Evolutionary conservation across 2,888 invertebrate species (phyloP).

Genomic region (Trissolcus japonicus): DNA sequence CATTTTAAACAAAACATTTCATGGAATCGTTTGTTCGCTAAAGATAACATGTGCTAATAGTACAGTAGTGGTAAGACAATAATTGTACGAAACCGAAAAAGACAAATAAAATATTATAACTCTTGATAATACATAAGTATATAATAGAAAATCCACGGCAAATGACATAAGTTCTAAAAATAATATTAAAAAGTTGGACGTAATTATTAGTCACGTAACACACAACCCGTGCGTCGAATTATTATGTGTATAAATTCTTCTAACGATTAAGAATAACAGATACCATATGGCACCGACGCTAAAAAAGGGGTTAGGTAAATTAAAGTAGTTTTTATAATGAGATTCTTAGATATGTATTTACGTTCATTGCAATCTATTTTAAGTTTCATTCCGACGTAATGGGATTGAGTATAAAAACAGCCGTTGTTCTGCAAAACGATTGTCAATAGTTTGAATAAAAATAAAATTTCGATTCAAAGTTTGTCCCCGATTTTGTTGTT

Average conservation of each 20-base stretch:
- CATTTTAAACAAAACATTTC: slow-evolving; percentile 35
- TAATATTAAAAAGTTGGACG: slow-evolving; percentile 9
- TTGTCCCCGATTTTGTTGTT: neutral
- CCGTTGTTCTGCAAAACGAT: neutral
- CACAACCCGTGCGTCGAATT: slow-evolving; percentile 16
- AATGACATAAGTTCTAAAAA: neutral
- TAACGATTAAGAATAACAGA: slow-evolving; percentile 45
- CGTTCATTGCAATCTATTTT: slow-evolving; percentile 40
- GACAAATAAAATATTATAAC: too few relatives aligned
- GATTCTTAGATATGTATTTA: slow-evolving; percentile 56
- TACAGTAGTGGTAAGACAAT: too few relatives aligned
- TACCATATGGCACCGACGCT: slow-evolving; percentile 44
- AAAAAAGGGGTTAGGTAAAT: slow-evolving; percentile 45
- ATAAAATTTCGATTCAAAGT: neutral
- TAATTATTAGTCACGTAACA: slow-evolving; percentile 42
- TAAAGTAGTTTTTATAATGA: slow-evolving; percentile 44
- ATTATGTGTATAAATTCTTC: slow-evolving; percentile 46
- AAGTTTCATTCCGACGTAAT: slow-evolving; percentile 24
- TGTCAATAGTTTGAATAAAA: slow-evolving; percentile 1
- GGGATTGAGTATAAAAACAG: slow-evolving; percentile 31
- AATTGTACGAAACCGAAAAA: too few relatives aligned
- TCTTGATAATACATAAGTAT: too few relatives aligned
- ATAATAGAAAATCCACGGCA: neutral
- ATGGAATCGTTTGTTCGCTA: slow-evolving; percentile 8
- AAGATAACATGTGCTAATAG: too few relatives aligned